Percentiles rank a stretch among this genome's conserved stretches.
These are phyloP conservation scores for Volucella zonaria DNA, from an alignment of 2,888 invertebrate species.

Conservation along the genomic window DNA sequence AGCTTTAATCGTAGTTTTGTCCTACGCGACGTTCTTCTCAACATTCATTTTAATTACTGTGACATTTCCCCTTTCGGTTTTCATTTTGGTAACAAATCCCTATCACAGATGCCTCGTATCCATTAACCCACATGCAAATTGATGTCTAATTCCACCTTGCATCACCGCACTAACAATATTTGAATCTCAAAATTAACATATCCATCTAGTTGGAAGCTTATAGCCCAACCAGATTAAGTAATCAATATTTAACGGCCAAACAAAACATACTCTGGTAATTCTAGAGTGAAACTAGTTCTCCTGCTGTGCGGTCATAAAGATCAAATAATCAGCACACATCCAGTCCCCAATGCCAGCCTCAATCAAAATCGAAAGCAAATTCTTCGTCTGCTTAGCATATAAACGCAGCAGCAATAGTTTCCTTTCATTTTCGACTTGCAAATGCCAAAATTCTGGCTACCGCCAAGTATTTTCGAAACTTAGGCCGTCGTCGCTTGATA, in stretches of 20 bases:
- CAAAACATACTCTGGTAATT: background rate
- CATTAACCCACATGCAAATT: no score
- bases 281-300: background rate
- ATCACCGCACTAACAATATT: background rate
- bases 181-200: constrained; percentile 6
- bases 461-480: constrained; percentile 11
- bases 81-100: no score
- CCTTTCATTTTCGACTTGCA: constrained; percentile 32
- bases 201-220: background rate
- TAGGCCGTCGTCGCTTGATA: constrained; percentile 5
- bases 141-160: background rate
- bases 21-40: no score
- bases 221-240: background rate
- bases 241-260: background rate
- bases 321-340: background rate
- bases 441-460: constrained; percentile 13
- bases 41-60: no score
- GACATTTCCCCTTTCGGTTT: no score
- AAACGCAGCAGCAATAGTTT: constrained; percentile 1
- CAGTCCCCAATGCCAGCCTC: background rate
- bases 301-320: background rate
- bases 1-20: no score
- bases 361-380: constrained; percentile 11
- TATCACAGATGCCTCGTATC: no score
- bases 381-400: background rate